Evolutionary conservation across 2,113 vertebrate species (phyloP).

Genomic region (Catharus fuscescens): DNA sequence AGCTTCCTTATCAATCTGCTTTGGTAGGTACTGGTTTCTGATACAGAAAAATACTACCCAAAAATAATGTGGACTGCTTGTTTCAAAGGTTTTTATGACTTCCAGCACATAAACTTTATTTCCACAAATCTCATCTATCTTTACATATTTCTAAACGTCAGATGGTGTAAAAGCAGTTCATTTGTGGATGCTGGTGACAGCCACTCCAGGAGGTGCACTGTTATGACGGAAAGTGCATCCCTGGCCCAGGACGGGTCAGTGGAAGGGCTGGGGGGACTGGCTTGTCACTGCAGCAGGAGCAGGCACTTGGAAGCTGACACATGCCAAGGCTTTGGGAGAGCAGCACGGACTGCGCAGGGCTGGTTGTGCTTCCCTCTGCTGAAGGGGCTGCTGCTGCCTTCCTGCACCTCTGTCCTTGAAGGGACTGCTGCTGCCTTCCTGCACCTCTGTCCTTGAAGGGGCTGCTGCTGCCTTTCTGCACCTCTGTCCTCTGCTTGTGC

Average conservation of each 20-base stretch:
- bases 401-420: no score
- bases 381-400: background rate
- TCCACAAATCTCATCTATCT: accelerated
- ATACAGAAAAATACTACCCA: background rate
- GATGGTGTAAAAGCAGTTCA: background rate
- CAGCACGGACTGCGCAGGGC: accelerated
- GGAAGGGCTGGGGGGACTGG: background rate
- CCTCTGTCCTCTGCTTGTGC: no score
- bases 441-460: no score
- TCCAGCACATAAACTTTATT: background rate
- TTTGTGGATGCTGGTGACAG: background rate
- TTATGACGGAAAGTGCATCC: accelerated
- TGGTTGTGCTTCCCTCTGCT: background rate
- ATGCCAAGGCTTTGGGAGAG: background rate
- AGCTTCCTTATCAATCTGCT: background rate
- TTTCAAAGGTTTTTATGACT: background rate
- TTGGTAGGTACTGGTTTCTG: background rate
- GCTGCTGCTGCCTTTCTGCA: no score
- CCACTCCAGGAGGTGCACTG: background rate
- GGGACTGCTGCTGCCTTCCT: no score
- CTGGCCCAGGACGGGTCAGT: background rate
- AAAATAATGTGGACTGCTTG: background rate
- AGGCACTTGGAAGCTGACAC: background rate
- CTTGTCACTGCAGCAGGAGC: no score
- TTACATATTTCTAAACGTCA: background rate